Percentiles rank a stretch among this genome's conserved stretches.
Evolutionary conservation across 2,113 vertebrate species (phyloP).

Genomic region (Hippolais icterina): DNA sequence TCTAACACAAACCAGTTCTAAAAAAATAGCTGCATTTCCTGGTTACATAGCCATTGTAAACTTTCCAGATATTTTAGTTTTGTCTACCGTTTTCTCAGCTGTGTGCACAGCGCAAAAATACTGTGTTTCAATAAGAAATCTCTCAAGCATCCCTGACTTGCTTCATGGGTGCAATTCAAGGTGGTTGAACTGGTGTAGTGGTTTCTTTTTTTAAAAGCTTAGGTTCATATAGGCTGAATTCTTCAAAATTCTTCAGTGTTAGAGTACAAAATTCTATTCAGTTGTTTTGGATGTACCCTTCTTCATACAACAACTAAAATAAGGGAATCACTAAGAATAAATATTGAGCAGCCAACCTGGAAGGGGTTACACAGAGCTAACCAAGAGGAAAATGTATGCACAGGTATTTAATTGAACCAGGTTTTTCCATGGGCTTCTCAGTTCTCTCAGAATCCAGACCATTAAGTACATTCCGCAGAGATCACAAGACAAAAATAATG

Average conservation of each 20-base stretch:
- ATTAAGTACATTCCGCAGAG: not conserved
- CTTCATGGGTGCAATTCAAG: not conserved
- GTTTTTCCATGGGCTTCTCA: not conserved
- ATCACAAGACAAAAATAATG: not conserved
- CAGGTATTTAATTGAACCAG: rapidly evolving
- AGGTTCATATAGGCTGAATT: not conserved
- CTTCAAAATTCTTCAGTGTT: not conserved
- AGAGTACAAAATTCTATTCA: not conserved
- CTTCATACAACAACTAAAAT: not conserved
- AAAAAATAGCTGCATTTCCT: not conserved
- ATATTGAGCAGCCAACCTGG: not conserved
- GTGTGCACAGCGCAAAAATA: not conserved
- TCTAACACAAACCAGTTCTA: not conserved
- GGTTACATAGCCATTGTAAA: not conserved
- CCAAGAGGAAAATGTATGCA: not conserved
- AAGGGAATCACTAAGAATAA: not conserved
- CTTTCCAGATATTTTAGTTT: not conserved
- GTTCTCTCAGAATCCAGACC: not conserved
- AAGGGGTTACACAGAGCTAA: not conserved
- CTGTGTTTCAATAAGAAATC: not conserved
- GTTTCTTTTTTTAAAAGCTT: not conserved
- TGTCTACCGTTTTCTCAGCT: not conserved
- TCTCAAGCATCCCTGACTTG: not conserved
- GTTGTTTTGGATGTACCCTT: not conserved
- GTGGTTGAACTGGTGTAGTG: not conserved